Evolutionary conservation across 2,888 invertebrate genomes (phyloP).

Genomic region (Acrobeloides nanus): DNA sequence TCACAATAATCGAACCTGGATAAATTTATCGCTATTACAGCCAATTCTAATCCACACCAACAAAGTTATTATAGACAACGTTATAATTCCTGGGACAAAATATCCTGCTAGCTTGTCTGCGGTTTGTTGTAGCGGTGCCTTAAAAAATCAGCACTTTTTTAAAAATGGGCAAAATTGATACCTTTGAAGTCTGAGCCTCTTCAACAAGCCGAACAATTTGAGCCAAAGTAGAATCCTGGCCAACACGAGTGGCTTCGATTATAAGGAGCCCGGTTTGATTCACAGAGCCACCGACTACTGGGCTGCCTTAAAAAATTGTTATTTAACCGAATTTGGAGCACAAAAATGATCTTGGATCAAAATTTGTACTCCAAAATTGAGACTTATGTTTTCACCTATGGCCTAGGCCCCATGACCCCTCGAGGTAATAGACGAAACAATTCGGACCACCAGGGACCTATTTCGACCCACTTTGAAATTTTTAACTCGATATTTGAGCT

Average conservation of each 20-base stretch:
- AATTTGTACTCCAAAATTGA: background rate
- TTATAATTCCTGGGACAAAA: conserved; percentile 87
- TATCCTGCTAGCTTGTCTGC: conserved; percentile 95
- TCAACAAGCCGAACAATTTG: conserved; percentile 92
- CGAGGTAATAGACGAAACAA: no score
- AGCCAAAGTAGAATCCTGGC: conserved; percentile 85
- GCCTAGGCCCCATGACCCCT: no score
- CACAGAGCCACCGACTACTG: conserved; percentile 90
- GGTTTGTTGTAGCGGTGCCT: conserved; percentile 92
- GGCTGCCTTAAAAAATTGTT: conserved; percentile 59
- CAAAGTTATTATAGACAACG: conserved; percentile 74
- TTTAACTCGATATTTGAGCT: no score
- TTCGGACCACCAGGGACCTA: no score
- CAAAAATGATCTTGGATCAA: background rate
- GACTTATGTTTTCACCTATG: no score
- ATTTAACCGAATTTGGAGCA: no score
- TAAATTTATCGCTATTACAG: no score
- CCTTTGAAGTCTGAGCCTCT: conserved; percentile 94
- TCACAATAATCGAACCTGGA: no score
- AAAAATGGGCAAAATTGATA: no score
- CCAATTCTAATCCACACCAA: conserved; percentile 81
- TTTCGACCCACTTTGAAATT: no score
- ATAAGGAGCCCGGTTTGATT: conserved; percentile 86
- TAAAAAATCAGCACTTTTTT: no score
- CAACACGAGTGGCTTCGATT: conserved; percentile 88